Evolutionary conservation across 2,888 invertebrate genomes (phyloP).

Genomic region (Agriotes lineatus): DNA sequence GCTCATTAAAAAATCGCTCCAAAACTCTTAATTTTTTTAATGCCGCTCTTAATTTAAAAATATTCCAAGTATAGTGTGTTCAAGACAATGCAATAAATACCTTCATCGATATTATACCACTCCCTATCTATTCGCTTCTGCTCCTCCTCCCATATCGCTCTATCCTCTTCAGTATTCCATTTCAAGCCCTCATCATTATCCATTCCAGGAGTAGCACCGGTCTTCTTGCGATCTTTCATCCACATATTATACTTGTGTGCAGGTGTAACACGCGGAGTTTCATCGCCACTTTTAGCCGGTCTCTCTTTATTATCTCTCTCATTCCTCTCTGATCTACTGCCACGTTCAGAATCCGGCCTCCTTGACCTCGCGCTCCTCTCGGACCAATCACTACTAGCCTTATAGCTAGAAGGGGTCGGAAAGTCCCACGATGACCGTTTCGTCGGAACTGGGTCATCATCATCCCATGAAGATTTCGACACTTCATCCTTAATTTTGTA

Average conservation of each 20-base stretch:
- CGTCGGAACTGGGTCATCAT: conserved; percentile 70
- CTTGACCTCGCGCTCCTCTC: conserved; percentile 56
- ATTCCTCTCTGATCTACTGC: conserved; percentile 63
- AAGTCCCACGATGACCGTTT: conserved; percentile 92
- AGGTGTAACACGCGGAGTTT: conserved; percentile 88
- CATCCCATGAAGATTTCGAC: conserved; percentile 82
- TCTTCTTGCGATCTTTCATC: conserved; percentile 76
- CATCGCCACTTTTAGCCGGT: conserved; percentile 66
- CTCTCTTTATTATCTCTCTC: conserved; percentile 40
- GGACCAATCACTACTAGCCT: conserved; percentile 59
- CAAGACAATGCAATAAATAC: conserved; percentile 66
- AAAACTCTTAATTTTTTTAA: no score
- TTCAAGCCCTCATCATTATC: conserved; percentile 69
- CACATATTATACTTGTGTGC: conserved; percentile 87
- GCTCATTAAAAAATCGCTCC: no score
- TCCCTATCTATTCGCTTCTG: conserved; percentile 92
- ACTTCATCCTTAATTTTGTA: conserved; percentile 73
- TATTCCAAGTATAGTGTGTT: no score
- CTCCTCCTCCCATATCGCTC: conserved; percentile 90
- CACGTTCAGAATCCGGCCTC: conserved; percentile 60
- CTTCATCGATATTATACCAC: conserved; percentile 97
- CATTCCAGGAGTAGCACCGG: conserved; percentile 75
- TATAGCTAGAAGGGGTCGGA: conserved; percentile 82
- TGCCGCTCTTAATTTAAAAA: no score
- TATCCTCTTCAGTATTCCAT: conserved; percentile 79